Conservation (phyloP, 2,888 invertebrate genomes). For the Caprella mutica region DNA sequence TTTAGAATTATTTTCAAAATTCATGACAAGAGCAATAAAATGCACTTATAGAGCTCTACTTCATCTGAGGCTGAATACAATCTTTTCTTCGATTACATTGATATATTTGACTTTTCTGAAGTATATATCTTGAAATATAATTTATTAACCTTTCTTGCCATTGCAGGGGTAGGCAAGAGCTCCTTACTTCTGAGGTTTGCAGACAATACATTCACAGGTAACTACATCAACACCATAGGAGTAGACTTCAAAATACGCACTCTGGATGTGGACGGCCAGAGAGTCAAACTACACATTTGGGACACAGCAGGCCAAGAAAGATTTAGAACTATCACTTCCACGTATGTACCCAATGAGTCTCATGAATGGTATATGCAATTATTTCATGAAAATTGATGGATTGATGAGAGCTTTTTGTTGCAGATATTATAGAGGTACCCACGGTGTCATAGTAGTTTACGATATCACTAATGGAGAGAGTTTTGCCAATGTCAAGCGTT, state of each 20-base stretch:
- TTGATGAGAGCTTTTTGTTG: constrained; percentile 28
- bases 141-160: not conserved
- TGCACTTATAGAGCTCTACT: too few species aligned
- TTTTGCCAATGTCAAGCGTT: constrained; percentile 96
- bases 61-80: too few species aligned
- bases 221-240: constrained; percentile 97
- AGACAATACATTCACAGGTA: constrained; percentile 95
- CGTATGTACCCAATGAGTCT: constrained; percentile 48
- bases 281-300: constrained; percentile 94
- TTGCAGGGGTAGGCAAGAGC: constrained; percentile 58
- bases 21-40: too few species aligned
- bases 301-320: constrained; percentile 95
- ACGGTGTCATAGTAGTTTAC: constrained; percentile 98
- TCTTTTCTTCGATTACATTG: too few species aligned
- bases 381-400: too few species aligned
- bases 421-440: constrained; percentile 93
- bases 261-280: constrained; percentile 75
- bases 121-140: too few species aligned
- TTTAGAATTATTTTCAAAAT: too few species aligned
- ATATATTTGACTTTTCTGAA: too few species aligned
- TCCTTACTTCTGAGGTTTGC: constrained; percentile 91
- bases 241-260: constrained; percentile 99
- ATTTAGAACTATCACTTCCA: constrained; percentile 96
- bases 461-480: constrained; percentile 98
- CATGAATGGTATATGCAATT: not conserved